phyloP scores from a whole-genome alignment of 2,113 vertebrate species.

The Baryphthengus martii region DNA sequence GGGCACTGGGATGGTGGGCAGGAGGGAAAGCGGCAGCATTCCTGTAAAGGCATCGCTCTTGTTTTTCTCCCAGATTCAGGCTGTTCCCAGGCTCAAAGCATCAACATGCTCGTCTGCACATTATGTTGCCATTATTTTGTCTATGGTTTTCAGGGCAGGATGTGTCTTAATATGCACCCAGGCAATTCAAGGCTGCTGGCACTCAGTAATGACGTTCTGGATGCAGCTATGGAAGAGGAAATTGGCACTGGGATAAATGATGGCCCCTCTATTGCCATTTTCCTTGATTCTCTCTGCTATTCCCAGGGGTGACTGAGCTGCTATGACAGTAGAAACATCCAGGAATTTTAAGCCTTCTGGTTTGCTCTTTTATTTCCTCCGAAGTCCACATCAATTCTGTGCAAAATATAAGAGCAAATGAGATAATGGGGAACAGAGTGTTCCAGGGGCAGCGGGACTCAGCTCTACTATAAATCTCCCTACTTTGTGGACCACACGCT shows the following conservation, averaged over 20 bases:
- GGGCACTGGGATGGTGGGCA: neutral
- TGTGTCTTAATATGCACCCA: neutral
- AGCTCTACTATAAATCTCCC: neutral
- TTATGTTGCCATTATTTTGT: neutral
- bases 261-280: neutral
- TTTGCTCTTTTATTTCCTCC: neutral
- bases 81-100: neutral
- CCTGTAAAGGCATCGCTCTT: neutral
- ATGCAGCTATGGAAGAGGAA: neutral
- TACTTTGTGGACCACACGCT: neutral
- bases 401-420: neutral
- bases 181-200: neutral
- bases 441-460: neutral
- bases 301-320: neutral
- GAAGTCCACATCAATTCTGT: neutral
- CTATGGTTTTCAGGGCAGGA: neutral
- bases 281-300: neutral
- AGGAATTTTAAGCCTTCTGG: neutral
- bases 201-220: neutral
- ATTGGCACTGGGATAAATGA: fast-evolving
- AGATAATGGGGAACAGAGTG: neutral
- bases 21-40: neutral
- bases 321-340: neutral
- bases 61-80: neutral
- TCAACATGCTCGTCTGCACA: neutral